Percentiles rank a stretch among this genome's conserved stretches.
phyloP scores from a whole-genome alignment of 2,888 invertebrate species.

The Athalia cordata region DNA sequence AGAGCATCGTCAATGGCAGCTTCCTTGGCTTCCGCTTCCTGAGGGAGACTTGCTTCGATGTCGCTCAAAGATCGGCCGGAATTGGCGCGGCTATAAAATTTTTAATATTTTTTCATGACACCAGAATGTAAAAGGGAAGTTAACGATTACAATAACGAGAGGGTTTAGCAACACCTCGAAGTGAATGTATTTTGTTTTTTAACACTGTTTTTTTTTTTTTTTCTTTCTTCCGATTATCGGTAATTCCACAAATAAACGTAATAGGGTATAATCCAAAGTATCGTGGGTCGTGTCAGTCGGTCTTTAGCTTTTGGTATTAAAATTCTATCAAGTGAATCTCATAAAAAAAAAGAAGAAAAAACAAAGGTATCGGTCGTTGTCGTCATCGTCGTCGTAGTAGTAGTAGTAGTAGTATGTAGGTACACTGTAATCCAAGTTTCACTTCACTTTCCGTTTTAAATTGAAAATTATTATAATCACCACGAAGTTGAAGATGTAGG shows the following conservation, averaged over 20 bases:
- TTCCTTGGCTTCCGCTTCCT: slow-evolving; percentile 84
- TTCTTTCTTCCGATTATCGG: not conserved
- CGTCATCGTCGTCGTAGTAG: slow-evolving; percentile 16
- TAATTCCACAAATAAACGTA: slow-evolving; percentile 4
- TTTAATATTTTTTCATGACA: too few species aligned
- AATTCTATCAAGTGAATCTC: not conserved
- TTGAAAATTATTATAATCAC: slow-evolving; percentile 14
- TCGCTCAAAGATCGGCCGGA: slow-evolving; percentile 78
- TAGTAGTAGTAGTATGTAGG: slow-evolving; percentile 4
- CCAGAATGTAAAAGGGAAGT: too few species aligned
- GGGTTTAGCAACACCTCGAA: too few species aligned
- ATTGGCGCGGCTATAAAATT: slow-evolving; percentile 70
- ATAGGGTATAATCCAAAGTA: slow-evolving; percentile 27
- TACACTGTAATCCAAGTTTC: slow-evolving; percentile 45
- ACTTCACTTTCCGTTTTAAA: slow-evolving; percentile 44
- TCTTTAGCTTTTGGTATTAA: slow-evolving; percentile 12
- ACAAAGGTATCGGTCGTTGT: slow-evolving; percentile 18
- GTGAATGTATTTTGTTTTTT: too few species aligned
- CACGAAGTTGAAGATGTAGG: slow-evolving; percentile 10
- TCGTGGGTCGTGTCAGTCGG: slow-evolving; percentile 27
- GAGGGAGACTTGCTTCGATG: slow-evolving; percentile 78
- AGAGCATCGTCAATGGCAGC: slow-evolving; percentile 83
- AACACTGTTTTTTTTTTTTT: too few species aligned
- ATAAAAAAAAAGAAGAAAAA: not conserved
- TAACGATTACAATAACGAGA: too few species aligned